Percentiles rank a stretch among this genome's conserved stretches.
Evolutionary conservation across 1,140 invertebrate genomes (phyloP).

Genomic region (Eurosta solidaginis): DNA sequence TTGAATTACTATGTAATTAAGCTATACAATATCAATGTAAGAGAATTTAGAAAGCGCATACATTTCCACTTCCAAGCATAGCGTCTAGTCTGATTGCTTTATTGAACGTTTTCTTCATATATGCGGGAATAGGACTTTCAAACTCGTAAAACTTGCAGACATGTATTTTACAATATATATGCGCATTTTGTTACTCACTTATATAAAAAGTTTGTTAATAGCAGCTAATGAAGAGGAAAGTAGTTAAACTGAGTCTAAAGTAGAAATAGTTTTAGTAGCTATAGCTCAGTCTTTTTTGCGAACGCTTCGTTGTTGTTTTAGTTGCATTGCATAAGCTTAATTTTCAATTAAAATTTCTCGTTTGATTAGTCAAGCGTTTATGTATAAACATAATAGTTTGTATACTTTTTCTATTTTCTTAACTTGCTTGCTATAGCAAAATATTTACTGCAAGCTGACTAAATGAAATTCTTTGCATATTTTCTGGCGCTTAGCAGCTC

Average conservation of each 20-base stretch:
- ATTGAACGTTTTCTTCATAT: neutral
- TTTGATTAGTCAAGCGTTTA: neutral
- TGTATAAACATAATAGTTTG: neutral
- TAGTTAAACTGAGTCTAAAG: slow-evolving; percentile 12
- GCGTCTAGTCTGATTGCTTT: neutral
- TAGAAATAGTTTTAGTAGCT: neutral
- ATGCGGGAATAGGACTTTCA: no score
- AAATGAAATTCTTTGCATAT: neutral
- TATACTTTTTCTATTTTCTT: neutral
- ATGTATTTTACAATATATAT: no score
- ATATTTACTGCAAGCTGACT: neutral
- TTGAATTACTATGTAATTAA: neutral
- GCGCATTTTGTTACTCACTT: neutral
- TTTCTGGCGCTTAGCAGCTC: neutral
- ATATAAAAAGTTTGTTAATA: neutral
- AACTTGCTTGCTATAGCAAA: neutral
- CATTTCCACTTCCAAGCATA: neutral
- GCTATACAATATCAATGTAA: neutral
- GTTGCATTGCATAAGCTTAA: neutral
- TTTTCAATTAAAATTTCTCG: slow-evolving; percentile 19
- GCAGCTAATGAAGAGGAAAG: slow-evolving; percentile 21
- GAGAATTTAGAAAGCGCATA: neutral
- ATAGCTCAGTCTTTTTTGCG: neutral
- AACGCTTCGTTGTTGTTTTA: neutral
- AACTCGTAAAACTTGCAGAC: no score